Percentiles rank a stretch among this genome's conserved stretches.
phyloP scores from a whole-genome alignment of 1,140 invertebrate genomes.

The Drosophila equinoxialis region DNA sequence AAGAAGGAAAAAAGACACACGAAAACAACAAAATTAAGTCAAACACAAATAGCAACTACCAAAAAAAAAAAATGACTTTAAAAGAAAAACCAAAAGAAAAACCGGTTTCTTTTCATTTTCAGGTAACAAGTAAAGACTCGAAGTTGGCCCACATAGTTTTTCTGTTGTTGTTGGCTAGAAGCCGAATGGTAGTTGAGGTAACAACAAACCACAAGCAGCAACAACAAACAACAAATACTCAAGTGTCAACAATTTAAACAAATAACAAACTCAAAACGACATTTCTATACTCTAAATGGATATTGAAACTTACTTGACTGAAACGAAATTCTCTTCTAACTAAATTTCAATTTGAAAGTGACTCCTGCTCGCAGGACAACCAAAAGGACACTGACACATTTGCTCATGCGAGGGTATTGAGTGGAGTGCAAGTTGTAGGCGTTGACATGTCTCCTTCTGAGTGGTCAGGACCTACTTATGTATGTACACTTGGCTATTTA shows the following conservation, averaged over 20 bases:
- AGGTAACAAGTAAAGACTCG: constrained; percentile 7
- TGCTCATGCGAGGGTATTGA: not conserved
- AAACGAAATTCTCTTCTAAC: too few species aligned
- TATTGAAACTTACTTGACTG: too few species aligned
- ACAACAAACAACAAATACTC: constrained; percentile 32
- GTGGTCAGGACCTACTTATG: not conserved
- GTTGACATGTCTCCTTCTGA: not conserved
- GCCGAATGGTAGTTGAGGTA: constrained; percentile 12
- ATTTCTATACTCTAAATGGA: not conserved
- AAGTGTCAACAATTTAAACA: constrained; percentile 19
- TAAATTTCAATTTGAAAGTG: too few species aligned
- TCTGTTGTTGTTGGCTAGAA: constrained; percentile 27
- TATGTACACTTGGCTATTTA: constrained; percentile 25
- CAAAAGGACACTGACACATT: not conserved
- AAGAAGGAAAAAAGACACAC: not conserved
- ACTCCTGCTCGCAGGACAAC: too few species aligned
- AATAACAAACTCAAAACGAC: not conserved
- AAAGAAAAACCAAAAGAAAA: constrained; percentile 33
- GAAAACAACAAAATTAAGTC: not conserved
- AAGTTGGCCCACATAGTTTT: constrained; percentile 42
- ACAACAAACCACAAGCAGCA: not conserved
- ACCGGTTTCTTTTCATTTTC: constrained; percentile 41
- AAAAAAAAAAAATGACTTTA: not conserved
- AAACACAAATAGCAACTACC: not conserved
- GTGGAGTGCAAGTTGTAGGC: not conserved